Evolutionary conservation across 23 tunicate species (phyloP).

Genomic region (Styela plicata): DNA sequence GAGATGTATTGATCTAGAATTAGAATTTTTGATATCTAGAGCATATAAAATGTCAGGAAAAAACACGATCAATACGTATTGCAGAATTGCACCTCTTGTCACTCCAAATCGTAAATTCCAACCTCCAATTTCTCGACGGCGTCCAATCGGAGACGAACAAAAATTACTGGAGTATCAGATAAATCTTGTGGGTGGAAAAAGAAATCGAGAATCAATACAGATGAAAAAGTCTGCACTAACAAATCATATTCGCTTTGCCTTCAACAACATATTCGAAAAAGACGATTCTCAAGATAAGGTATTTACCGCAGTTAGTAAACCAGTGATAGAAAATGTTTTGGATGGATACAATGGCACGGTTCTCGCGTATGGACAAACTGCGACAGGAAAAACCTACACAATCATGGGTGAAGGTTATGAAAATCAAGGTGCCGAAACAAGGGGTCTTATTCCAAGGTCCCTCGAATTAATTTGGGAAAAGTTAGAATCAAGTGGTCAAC

Average conservation of each 20-base stretch:
- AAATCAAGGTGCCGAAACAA: background rate
- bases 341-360: constrained; percentile 90
- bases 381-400: constrained; percentile 91
- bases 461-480: constrained; percentile 40
- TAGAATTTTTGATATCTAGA: no score
- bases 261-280: constrained; percentile 68
- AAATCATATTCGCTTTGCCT: constrained; percentile 22
- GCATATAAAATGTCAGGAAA: background rate
- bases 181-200: background rate
- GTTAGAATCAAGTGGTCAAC: constrained; percentile 12
- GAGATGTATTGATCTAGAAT: no score
- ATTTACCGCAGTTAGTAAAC: constrained; percentile 49
- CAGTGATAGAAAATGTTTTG: constrained; percentile 65
- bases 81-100: background rate
- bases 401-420: constrained; percentile 29
- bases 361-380: constrained; percentile 97
- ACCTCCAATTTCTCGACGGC: background rate
- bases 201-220: background rate
- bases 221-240: background rate
- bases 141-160: background rate
- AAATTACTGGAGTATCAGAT: background rate
- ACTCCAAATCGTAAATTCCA: background rate
- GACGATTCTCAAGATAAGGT: constrained; percentile 52
- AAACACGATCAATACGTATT: background rate
- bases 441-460: constrained; percentile 54